These are phyloP conservation scores for Hassar affinis DNA, from an alignment of 2,113 vertebrate species.

Conservation along the genomic window DNA sequence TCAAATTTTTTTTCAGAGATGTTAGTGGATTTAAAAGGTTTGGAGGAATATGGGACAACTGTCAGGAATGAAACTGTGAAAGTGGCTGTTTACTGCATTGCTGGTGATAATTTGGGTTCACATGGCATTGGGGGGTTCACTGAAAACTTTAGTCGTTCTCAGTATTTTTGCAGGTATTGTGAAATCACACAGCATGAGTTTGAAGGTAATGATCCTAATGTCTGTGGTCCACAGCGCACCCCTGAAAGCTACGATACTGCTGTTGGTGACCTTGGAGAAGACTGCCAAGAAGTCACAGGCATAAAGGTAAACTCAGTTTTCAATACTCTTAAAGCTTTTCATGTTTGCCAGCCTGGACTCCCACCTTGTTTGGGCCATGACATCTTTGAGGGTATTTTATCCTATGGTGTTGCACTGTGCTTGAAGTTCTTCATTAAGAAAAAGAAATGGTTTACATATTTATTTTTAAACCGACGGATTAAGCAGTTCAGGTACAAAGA, in stretches of 20 bases:
- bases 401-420: conserved; percentile 50
- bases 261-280: conserved; percentile 30
- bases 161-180: conserved; percentile 53
- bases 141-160: conserved; percentile 46
- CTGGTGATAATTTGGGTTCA: conserved; percentile 4
- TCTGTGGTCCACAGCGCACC: conserved; percentile 45
- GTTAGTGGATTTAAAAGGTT: conserved; percentile 42
- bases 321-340: conserved; percentile 38
- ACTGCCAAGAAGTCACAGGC: conserved; percentile 30
- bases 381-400: conserved; percentile 49
- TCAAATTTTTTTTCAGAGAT: conserved; percentile 48
- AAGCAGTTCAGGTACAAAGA: conserved; percentile 53
- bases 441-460: conserved; percentile 48
- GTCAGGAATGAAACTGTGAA: conserved; percentile 30
- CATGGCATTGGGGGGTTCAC: conserved; percentile 32
- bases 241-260: conserved; percentile 46
- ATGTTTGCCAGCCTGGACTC: conserved; percentile 50
- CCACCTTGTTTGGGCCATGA: conserved; percentile 51
- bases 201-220: conserved; percentile 39
- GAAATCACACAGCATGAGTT: conserved; percentile 47
- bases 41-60: conserved; percentile 45
- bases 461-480: conserved; percentile 43
- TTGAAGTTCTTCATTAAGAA: conserved; percentile 43
- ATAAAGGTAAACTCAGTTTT: conserved; percentile 51
- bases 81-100: conserved; percentile 42